Conservation (phyloP, 2,888 invertebrate species). For the Mechanitis messenoides region DNA sequence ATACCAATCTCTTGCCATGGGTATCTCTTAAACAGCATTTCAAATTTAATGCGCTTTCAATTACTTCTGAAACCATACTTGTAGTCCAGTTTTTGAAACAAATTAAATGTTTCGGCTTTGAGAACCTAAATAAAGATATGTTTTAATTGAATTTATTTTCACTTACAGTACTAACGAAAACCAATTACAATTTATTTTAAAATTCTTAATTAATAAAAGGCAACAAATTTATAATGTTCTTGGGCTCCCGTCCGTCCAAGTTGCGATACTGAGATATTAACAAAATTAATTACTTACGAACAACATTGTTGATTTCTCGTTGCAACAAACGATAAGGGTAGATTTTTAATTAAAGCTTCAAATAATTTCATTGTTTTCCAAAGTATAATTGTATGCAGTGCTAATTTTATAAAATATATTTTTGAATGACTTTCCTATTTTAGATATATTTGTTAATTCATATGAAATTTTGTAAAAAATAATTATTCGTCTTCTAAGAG, state of each 20-base stretch:
- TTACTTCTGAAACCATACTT: constrained; percentile 46
- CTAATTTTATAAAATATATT: background rate
- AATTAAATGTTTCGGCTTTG: constrained; percentile 48
- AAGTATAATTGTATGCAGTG: no score
- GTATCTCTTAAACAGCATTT: constrained; percentile 45
- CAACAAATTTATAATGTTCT: no score
- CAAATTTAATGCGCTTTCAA: constrained; percentile 52
- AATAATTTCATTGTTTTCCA: constrained; percentile 13
- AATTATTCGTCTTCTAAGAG: no score
- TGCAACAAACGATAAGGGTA: constrained; percentile 1
- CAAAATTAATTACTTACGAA: constrained; percentile 17
- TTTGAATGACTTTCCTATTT: background rate
- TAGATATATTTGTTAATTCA: no score
- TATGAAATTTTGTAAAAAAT: no score
- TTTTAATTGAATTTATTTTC: background rate
- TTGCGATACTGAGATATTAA: no score
- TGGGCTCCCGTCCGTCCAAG: no score
- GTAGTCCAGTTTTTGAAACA: constrained; percentile 63
- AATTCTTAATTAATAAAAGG: no score
- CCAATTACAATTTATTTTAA: no score
- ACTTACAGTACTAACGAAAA: no score
- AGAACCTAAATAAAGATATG: background rate
- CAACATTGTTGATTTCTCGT: constrained; percentile 15
- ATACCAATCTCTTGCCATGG: constrained; percentile 48
- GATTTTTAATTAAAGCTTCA: constrained; percentile 1